Percentiles rank a stretch among this genome's conserved stretches.
phyloP scores from a whole-genome alignment of 2,113 vertebrate species.

The Ondatra zibethicus region DNA sequence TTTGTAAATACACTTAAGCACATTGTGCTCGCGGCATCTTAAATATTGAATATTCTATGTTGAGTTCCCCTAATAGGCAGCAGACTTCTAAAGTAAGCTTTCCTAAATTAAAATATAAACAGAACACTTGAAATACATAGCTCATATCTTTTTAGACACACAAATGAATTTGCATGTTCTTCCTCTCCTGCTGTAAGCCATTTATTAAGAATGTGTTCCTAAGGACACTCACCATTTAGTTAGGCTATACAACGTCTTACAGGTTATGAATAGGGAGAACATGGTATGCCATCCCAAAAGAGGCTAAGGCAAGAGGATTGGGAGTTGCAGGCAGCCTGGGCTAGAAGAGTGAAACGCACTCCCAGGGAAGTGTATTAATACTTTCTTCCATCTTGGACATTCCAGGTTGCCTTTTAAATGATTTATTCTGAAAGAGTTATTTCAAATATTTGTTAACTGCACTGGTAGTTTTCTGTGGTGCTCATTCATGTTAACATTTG shows the following conservation, averaged over 20 bases:
- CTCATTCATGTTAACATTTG: background rate
- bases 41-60: constrained; percentile 17
- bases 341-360: background rate
- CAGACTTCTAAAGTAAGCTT: background rate
- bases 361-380: background rate
- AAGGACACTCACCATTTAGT: background rate
- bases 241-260: background rate
- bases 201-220: background rate
- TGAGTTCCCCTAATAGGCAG: background rate
- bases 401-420: background rate
- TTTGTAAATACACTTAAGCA: constrained; percentile 37
- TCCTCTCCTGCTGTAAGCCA: background rate
- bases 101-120: background rate
- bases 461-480: background rate
- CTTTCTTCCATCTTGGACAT: background rate
- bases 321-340: background rate
- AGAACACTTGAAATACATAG: background rate
- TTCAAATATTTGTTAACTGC: background rate
- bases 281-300: background rate
- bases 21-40: background rate
- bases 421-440: background rate
- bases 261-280: background rate
- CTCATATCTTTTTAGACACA: background rate
- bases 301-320: background rate
- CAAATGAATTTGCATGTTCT: background rate